Base-by-base conservation (phyloP, 1,140 invertebrate genomes). In the Oscheius sp. region DNA sequence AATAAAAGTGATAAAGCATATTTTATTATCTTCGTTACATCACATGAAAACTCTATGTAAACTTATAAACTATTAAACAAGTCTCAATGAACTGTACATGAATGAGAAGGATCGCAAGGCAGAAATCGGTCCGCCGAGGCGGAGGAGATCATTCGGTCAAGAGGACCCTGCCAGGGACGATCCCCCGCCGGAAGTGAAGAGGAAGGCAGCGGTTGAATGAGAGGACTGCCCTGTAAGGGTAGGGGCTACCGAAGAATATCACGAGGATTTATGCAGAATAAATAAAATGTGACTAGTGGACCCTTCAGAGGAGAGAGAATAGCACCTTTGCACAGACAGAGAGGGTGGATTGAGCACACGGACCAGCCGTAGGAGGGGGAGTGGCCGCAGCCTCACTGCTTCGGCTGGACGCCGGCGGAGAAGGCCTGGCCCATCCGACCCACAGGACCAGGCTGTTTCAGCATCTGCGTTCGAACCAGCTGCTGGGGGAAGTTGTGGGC, bases 311-410 rank as follows among this genome's bases (percentile, higher is more conserved):
- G 49, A 55, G 49, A 55, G 49, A 7, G 7, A 13, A 23, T 55
- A 55, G 49, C 49, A 55, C 49, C 49, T 55, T 55, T 55, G 49
- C 15, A 55, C 49, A 55, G 49, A 55, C 49, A 55, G 49, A 55
- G 49, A 23, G 28, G 49, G 4, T 4, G 49, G 7, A 55, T 55
- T 55, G 49, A 55, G 49, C 49, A 55, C 49, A 55, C 49, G 49
- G 49, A 55, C 49, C 49, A 55, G 49, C 49, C 49, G 49, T 55
- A 55, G 49, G 28, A 26, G 49, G 23, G 7, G 23, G n/a, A n/a
- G n/a, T n/a, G n/a, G n/a, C n/a, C n/a, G n/a, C n/a, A n/a, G n/a
- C n/a, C n/a, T n/a, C n/a, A n/a, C n/a, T n/a, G n/a, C n/a, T n/a
- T n/a, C n/a, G n/a, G n/a, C n/a, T n/a, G n/a, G n/a, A n/a, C n/a